Evolutionary conservation across 2,113 vertebrate species (phyloP).

Genomic region (Hydrochoerus hydrochaeris): DNA sequence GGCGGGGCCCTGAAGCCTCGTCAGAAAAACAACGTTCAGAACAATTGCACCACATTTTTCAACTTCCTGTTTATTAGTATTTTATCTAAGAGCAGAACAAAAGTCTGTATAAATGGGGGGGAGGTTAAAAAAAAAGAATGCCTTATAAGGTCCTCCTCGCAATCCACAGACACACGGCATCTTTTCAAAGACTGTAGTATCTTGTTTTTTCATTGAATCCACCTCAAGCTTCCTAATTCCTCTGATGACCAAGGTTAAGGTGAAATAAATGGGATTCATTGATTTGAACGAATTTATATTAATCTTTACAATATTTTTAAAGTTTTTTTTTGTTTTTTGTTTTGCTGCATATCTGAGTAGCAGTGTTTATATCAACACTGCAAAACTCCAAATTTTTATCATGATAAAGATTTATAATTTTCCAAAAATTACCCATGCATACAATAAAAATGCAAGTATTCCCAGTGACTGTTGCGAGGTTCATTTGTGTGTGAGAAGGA

Average conservation of each 20-base stretch:
- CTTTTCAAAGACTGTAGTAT: not conserved
- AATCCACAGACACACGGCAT: not conserved
- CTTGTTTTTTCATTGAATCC: not conserved
- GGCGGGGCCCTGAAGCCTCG: not conserved
- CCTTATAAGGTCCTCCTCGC: not conserved
- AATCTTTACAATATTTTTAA: not conserved
- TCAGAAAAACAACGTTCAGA: slow-evolving; percentile 73
- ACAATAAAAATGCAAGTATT: not conserved
- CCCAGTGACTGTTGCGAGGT: not conserved
- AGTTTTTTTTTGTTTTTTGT: not conserved
- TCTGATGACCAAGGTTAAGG: not conserved
- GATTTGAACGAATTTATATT: not conserved
- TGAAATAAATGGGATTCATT: not conserved
- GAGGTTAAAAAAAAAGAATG: not conserved
- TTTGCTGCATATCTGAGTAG: not conserved
- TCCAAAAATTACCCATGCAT: not conserved
- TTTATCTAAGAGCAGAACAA: slow-evolving; percentile 78
- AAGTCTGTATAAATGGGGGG: slow-evolving; percentile 66
- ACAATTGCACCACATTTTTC: slow-evolving; percentile 73
- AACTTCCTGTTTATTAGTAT: slow-evolving; percentile 82
- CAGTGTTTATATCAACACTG: not conserved
- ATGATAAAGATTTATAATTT: not conserved
- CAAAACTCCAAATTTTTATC: not conserved
- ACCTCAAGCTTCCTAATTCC: not conserved
- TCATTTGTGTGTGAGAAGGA: not conserved